phyloP scores from a whole-genome alignment of 1,140 invertebrate species.

The Lutraria rhynchaena region DNA sequence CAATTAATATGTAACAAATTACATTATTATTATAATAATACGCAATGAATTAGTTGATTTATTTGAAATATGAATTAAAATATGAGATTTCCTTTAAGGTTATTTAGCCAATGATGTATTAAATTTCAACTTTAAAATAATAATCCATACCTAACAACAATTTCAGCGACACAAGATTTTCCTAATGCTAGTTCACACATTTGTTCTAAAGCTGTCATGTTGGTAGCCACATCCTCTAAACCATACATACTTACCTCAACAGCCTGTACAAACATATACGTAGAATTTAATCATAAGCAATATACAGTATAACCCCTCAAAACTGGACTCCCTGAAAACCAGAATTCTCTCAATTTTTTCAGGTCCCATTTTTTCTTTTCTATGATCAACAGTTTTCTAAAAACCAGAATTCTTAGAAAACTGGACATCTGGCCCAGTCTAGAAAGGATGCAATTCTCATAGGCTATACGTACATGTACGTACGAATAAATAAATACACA shows the following conservation, averaged over 20 bases:
- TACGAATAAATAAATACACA: too few species aligned
- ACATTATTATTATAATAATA: neutral
- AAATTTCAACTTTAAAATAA: neutral
- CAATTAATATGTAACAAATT: neutral
- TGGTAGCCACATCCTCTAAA: slow-evolving; percentile 47
- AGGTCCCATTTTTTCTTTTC: too few species aligned
- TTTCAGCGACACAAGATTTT: slow-evolving; percentile 64
- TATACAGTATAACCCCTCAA: too few species aligned
- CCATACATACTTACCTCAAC: slow-evolving; percentile 53
- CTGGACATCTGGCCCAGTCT: too few species aligned
- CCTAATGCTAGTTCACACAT: slow-evolving; percentile 61
- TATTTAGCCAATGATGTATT: too few species aligned
- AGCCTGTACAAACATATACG: slow-evolving; percentile 43
- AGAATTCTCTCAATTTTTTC: too few species aligned
- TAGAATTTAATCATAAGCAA: too few species aligned
- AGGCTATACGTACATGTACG: too few species aligned
- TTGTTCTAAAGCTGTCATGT: slow-evolving; percentile 52
- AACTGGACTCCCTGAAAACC: too few species aligned
- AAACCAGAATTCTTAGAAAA: too few species aligned
- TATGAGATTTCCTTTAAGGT: neutral
- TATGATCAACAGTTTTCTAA: too few species aligned
- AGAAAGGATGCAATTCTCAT: too few species aligned
- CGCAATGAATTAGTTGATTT: neutral
- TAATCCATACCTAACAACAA: slow-evolving; percentile 55
- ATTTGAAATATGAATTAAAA: neutral